Evolutionary conservation across 2,888 invertebrate species (phyloP), one percentile per base, ranked within the genome.

Genomic region (Willowsia nigromaculata): DNA sequence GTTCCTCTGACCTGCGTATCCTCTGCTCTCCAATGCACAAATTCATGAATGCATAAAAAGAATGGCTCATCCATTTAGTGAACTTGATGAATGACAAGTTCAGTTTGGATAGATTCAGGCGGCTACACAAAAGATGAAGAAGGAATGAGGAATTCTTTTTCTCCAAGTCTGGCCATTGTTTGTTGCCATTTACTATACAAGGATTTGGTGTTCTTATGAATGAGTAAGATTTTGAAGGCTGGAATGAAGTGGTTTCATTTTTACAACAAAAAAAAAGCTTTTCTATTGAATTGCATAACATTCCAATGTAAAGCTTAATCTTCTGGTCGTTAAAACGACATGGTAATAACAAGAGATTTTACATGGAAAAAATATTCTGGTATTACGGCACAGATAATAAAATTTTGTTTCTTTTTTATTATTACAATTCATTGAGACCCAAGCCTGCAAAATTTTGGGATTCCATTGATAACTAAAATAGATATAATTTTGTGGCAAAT

Each of bases 21-120:
- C 53, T 53, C 22, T 18, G 53, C 4, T 15, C 40, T 40, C n/a
- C 13, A 9, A 40, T n/a, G 5, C 25, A 7, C 2, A 9, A 2
- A 56, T 62, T 43, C 15, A 25, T 62, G 40, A 65, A 65, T 59
- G 47, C n/a, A 59, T 9, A 59, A 37, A 47, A 76, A 27, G 15
- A 56, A 53, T 85, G n/a, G n/a, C 71, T 33, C 50, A 13, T 74
- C 25, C n/a, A 15, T 84, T 22, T 56, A 27, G 15, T 50, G 40
- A 87, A 81, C 71, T 71, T 81, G 87, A 81, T 81, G 87, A 87
- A 87, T 87, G 87, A 87, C 81, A 87, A 81, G 56, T 81, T 71
- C 33, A 74, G 74, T 50, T 50, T 50, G 53, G 78, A 78, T 53
- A 13, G 30, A 9, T 25, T 7, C 18, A 27, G n/a, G 43, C 4